Conservation (phyloP, 2,888 invertebrate genomes). For the Cheilosia variabilis region DNA sequence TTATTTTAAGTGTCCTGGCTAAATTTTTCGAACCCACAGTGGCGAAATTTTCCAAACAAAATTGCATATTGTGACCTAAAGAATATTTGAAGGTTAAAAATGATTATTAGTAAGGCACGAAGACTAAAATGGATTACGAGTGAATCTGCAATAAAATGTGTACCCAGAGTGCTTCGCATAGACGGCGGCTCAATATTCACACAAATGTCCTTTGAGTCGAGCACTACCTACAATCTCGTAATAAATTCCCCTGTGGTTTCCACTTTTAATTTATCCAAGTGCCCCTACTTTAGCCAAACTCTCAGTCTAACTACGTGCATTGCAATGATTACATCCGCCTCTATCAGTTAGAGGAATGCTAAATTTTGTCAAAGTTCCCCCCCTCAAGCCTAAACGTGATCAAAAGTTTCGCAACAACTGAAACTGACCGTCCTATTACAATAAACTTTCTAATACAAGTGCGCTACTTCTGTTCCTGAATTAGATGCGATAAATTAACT, state of each 20-base stretch:
- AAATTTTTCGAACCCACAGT: no score
- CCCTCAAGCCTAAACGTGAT: constrained; percentile 31
- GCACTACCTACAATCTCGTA: neutral
- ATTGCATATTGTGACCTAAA: no score
- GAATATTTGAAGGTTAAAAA: no score
- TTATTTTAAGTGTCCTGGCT: no score
- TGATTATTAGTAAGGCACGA: no score
- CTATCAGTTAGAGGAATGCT: neutral
- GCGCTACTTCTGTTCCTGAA: neutral
- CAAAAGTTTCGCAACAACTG: constrained; percentile 34
- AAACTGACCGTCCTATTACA: constrained; percentile 17
- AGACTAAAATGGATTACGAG: no score
- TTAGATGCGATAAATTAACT: constrained; percentile 29
- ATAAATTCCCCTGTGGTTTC: neutral
- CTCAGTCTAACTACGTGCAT: neutral
- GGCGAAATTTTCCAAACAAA: no score
- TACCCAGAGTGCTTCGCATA: no score
- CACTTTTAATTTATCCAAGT: neutral
- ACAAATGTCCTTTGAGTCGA: neutral
- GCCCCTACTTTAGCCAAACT: neutral
- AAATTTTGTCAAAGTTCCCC: constrained; percentile 11
- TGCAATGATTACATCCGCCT: neutral
- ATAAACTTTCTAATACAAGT: constrained; percentile 36
- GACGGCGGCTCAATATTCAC: no score
- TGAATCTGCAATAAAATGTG: no score